Conservation (phyloP, 2,888 invertebrate genomes). For the Cheiracanthium punctorium region DNA sequence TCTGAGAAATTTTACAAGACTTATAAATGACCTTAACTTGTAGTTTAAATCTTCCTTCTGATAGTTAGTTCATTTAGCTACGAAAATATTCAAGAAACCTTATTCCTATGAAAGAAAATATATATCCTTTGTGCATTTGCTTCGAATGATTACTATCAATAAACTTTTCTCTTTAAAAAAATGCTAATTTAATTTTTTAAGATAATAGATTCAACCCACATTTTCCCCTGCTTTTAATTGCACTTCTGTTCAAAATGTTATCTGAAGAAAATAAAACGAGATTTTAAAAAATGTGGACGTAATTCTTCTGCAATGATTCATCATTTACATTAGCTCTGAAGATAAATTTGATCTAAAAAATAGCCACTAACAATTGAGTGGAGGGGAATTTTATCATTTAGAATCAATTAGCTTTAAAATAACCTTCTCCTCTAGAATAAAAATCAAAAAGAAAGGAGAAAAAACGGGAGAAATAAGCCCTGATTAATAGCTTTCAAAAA, state of each 20-base stretch:
- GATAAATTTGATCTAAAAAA: conserved; percentile 15
- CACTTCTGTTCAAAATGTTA: neutral
- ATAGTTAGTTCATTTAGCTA: too few relatives aligned
- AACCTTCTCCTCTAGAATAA: neutral
- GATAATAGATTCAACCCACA: neutral
- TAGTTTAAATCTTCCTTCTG: too few relatives aligned
- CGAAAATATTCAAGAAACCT: too few relatives aligned
- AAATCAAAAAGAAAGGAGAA: neutral
- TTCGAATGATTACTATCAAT: too few relatives aligned
- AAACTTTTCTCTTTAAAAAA: neutral
- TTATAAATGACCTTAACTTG: too few relatives aligned
- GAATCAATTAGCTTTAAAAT: conserved; percentile 15
- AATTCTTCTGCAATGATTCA: neutral
- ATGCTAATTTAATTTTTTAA: neutral
- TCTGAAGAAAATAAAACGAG: neutral
- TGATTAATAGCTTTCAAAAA: conserved; percentile 10
- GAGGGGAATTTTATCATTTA: neutral
- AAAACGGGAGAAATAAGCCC: neutral
- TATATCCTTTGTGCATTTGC: too few relatives aligned
- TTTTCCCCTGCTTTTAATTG: neutral
- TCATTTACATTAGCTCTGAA: conserved; percentile 4
- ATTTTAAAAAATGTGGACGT: neutral
- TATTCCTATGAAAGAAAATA: too few relatives aligned
- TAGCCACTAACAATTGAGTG: conserved; percentile 10
- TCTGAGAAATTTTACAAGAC: too few relatives aligned